Base-by-base conservation (phyloP, 2,113 vertebrate genomes). In the Carassius gibelio region DNA sequence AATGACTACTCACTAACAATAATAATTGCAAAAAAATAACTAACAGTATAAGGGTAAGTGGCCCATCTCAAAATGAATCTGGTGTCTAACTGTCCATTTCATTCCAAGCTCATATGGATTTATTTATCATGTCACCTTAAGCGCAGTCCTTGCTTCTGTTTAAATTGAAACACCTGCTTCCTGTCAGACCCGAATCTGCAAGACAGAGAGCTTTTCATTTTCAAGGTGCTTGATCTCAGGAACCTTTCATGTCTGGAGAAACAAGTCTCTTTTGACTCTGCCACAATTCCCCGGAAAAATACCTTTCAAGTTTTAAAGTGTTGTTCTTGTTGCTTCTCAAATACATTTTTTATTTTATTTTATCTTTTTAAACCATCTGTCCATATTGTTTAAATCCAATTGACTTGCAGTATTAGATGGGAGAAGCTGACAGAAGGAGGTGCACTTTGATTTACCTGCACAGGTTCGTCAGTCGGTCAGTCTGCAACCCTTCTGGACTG, bases 211-310 rank as follows among this genome's bases (percentile, higher is more conserved):
- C 64, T 69, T 71, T 68, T 85, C 42, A 57, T 69, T 85, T 78
- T 85, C 59, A 66, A 71, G 76, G 36, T 34, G 84, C 84, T 85
- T 85, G 84, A 85, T 85, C 84, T 85, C 52, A 3, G 38, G 50
- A 59, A 85, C 61, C 64, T 85, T 85, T 85, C 76, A 85, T 72
- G 76, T 85, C 77, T 59, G 8, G 3, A 23, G 17, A 57, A 80
- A 80, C 64, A 79, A 55, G 21, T 26, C 13, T 72, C 55, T 55
- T 72, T 15, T 26, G 82, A 59, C 48, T 61, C 59, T 26, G 45
- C 30, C 62, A 13, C 57, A 82, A 52, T 17, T 59, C 52, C 13
- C 36, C 4, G 0, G 36, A 61, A 83, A 13, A 75, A 75, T 6
- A 57, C 36, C 55, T 83, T 83, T 83, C 13, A 62, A 61, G 82